Percentiles rank a stretch among this genome's conserved stretches.
Evolutionary conservation across 2,113 vertebrate species (phyloP).

Genomic region (Herpetotheres cachinnans): DNA sequence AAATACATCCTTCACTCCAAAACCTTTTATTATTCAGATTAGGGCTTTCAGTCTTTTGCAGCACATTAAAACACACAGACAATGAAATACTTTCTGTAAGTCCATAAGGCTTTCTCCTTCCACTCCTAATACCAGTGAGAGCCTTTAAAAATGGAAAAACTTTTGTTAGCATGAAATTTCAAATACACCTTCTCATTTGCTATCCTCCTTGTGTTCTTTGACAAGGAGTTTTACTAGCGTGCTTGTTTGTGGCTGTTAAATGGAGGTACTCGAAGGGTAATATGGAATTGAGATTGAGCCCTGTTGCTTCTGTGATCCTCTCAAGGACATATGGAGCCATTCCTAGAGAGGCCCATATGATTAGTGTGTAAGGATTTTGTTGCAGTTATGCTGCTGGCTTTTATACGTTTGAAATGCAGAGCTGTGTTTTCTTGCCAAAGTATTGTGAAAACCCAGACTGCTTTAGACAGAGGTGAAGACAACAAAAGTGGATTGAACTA

Average conservation of each 20-base stretch:
- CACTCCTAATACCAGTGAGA: background rate
- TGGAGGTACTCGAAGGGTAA: background rate
- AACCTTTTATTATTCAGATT: background rate
- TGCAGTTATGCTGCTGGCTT: slow-evolving; percentile 41
- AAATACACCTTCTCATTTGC: background rate
- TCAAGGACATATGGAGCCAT: slow-evolving; percentile 20
- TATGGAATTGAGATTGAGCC: background rate
- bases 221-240: background rate
- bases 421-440: slow-evolving; percentile 34
- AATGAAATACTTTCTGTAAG: background rate
- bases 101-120: background rate
- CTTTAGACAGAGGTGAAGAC: slow-evolving; percentile 60
- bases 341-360: slow-evolving; percentile 29
- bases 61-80: background rate
- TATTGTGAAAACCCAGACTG: slow-evolving; percentile 57
- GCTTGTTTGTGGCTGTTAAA: background rate
- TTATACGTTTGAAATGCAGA: slow-evolving; percentile 24
- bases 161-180: background rate
- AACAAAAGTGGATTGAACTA: slow-evolving; percentile 51
- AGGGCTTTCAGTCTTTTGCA: background rate
- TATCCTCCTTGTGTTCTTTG: background rate
- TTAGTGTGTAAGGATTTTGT: slow-evolving; percentile 23
- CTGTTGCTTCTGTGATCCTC: background rate
- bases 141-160: background rate
- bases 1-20: background rate